Evolutionary conservation across 2,113 vertebrate genomes (phyloP).

Genomic region (Misgurnus anguillicaudatus): DNA sequence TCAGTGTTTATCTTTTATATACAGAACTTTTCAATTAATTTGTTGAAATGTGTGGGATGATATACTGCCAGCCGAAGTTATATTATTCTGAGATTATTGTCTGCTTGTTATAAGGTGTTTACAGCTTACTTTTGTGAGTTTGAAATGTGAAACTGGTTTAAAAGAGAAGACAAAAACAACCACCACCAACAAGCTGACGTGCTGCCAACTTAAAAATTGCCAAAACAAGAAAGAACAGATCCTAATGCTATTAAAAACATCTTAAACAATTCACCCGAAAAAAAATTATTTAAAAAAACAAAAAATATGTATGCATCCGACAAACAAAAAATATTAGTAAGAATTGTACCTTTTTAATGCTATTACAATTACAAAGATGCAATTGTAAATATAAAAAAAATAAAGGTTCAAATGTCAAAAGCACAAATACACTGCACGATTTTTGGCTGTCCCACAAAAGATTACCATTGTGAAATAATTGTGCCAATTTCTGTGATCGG

Average conservation of each 20-base stretch:
- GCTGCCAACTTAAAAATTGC: background rate
- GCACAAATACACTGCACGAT: no score
- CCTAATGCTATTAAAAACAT: constrained; percentile 6
- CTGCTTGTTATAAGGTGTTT: background rate
- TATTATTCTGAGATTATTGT: background rate
- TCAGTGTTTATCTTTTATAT: background rate
- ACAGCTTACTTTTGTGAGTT: background rate
- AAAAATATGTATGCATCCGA: no score
- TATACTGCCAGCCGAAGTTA: background rate
- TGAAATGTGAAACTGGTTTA: background rate
- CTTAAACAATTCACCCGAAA: no score
- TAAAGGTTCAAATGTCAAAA: no score
- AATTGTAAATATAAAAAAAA: no score
- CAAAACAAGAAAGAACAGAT: background rate
- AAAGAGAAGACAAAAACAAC: background rate
- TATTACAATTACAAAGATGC: no score
- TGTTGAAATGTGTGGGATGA: background rate
- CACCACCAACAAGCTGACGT: background rate
- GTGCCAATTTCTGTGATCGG: no score
- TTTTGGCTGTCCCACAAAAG: no score
- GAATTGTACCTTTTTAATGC: no score
- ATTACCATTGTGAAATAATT: no score
- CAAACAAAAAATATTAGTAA: no score
- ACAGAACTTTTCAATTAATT: background rate
- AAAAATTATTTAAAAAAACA: background rate